Evolutionary conservation across 2,113 vertebrate genomes (phyloP), one percentile per base, ranked within the genome.

Genomic region (Ranitomeya variabilis): DNA sequence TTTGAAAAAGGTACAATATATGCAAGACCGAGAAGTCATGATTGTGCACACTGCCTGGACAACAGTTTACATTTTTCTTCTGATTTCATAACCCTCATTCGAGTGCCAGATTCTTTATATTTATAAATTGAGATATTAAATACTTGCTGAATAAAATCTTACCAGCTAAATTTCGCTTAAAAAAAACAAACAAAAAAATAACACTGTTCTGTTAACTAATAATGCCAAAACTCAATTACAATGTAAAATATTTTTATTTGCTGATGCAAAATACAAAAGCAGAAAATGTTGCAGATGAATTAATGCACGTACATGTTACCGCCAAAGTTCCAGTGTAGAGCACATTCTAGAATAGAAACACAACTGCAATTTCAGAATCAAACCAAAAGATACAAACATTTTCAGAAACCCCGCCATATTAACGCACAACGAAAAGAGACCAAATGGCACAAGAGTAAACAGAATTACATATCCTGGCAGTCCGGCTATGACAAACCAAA

Each of bases 191-290:
- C 1, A 45, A 45, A 45, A 45, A 45, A 45, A 45, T 45, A 45
- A 45, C 5, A 45, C 55, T 57, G 55, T 57, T 57, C 55, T 57
- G 12, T 13, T 2, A 57, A 13, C 7, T 11, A 57, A 11, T 57
- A 57, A 77, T 37, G 52, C 37, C 74, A 52, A n/a, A n/a, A 79
- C 19, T 11, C 54, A 23, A 37, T 69, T 83, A 54, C 13, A 54
- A 52, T 84, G 82, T 69, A 84, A 83, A 64, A 86, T 73, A 73
- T 37, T 74, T 87, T 81, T 81, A 74, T 88, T 88, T 88, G 62
- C 45, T 67, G 83, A 59, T 57, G 73, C 80, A 74, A 83, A 82
- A 83, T 88, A 88, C 80, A 83, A 87, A 87, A 82, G 87, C 87
- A 64, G 87, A 82, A 83, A 21, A 57, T 26, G n/a, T 73, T 76